A percentile compares a stretch with the other conserved stretches of the same genome.
Evolutionary conservation across 2,888 invertebrate species (phyloP).

Genomic region (Abscondita cerata): DNA sequence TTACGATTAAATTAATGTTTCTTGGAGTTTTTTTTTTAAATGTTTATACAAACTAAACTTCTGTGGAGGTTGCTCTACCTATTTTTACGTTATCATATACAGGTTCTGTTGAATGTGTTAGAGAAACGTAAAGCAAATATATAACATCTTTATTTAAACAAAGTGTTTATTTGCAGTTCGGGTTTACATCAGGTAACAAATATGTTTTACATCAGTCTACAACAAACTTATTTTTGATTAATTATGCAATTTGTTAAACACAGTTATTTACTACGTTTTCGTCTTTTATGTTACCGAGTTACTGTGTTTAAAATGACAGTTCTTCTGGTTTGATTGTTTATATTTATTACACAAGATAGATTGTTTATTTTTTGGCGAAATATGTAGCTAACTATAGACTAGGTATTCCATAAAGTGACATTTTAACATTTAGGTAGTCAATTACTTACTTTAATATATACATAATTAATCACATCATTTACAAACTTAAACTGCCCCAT

Average conservation of each 20-base stretch:
- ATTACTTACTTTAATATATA: constrained; percentile 22
- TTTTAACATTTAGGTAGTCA: constrained; percentile 28
- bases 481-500: constrained; percentile 19
- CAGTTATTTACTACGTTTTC: constrained; percentile 2
- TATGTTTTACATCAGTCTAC: constrained; percentile 46
- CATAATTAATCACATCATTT: constrained; percentile 29
- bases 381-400: constrained; percentile 23
- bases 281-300: neutral
- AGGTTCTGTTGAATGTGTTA: too few relatives aligned
- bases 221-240: constrained; percentile 42
- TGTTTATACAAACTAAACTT: too few relatives aligned
- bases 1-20: too few relatives aligned
- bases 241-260: constrained; percentile 15
- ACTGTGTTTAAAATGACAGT: neutral
- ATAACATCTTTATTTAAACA: constrained; percentile 34
- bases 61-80: too few relatives aligned
- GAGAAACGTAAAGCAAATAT: neutral
- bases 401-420: constrained; percentile 25
- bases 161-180: constrained; percentile 43
- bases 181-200: constrained; percentile 50
- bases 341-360: constrained; percentile 22
- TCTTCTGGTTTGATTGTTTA: constrained; percentile 20
- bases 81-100: too few relatives aligned
- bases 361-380: constrained; percentile 26
- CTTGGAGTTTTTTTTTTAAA: too few relatives aligned